Conservation (phyloP, 1,140 invertebrate species). For the Drosophila lacteicornis region DNA sequence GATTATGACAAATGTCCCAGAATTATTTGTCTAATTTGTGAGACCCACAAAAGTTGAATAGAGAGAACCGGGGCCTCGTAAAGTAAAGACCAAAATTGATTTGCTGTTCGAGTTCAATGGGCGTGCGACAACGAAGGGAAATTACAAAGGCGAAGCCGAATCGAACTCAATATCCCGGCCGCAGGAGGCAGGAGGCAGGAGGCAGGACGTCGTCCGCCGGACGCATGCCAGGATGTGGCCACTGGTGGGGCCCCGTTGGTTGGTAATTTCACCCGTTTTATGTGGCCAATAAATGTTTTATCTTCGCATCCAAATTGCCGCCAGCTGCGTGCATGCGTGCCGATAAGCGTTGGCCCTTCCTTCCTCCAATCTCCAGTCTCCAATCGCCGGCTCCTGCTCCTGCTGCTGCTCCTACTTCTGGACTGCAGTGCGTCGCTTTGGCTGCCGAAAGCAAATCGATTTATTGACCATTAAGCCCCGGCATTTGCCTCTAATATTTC, state of each 20-base stretch:
- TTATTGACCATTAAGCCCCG: conserved; percentile 74
- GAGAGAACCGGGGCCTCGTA: not conserved
- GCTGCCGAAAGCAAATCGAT: conserved; percentile 66
- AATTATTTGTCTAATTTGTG: conserved; percentile 74
- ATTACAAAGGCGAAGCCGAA: conserved; percentile 54
- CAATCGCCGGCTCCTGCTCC: conserved; percentile 4
- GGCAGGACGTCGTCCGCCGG: not conserved
- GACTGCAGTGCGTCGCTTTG: conserved; percentile 50
- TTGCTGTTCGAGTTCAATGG: conserved; percentile 46
- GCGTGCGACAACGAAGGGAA: conserved; percentile 42
- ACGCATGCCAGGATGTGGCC: conserved; percentile 42
- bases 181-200: not conserved
- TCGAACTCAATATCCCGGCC: conserved; percentile 37
- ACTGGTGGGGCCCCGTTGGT: conserved; percentile 32
- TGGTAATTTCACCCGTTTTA: conserved; percentile 79
- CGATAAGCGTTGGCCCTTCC: conserved; percentile 59
- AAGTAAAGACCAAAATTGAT: conserved; percentile 55
- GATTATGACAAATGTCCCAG: conserved; percentile 63
- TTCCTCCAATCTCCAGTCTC: conserved; percentile 8
- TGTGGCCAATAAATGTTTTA: conserved; percentile 81
- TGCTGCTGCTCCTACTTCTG: not conserved
- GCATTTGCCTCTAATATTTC: conserved; percentile 71
- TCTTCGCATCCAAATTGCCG: conserved; percentile 77
- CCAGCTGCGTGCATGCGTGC: conserved; percentile 79
- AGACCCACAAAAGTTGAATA: conserved; percentile 15